Evolutionary conservation across 2,888 invertebrate species (phyloP).

Genomic region (Latrodectus elegans): DNA sequence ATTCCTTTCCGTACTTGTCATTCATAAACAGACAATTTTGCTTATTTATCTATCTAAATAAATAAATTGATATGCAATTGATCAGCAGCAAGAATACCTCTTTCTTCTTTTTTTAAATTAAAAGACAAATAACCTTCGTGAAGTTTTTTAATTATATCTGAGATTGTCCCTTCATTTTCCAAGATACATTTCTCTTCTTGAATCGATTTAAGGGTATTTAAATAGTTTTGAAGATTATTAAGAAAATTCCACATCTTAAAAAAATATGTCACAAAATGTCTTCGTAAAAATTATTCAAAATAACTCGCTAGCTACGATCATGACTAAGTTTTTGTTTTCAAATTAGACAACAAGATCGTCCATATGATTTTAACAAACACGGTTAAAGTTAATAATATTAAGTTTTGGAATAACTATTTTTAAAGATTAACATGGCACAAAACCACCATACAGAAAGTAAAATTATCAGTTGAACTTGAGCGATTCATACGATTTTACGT

Average conservation of each 20-base stretch:
- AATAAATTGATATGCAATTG: no score
- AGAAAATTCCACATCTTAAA: conserved; percentile 27
- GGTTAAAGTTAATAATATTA: conserved; percentile 7
- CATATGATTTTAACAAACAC: no score
- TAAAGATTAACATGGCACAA: no score
- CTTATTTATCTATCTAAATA: no score
- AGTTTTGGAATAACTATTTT: background rate
- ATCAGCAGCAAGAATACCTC: conserved; percentile 18
- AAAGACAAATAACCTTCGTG: conserved; percentile 32
- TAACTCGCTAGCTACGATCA: no score
- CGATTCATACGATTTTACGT: no score
- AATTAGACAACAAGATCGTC: background rate
- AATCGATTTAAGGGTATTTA: conserved; percentile 33
- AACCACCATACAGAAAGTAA: no score
- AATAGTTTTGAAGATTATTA: conserved; percentile 22
- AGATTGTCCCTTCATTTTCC: conserved; percentile 36
- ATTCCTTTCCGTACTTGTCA: no score
- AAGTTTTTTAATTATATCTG: conserved; percentile 35
- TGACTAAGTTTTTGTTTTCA: background rate
- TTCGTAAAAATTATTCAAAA: background rate
- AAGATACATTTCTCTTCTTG: background rate
- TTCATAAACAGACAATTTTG: no score
- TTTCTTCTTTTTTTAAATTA: conserved; percentile 46
- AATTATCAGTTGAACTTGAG: no score
- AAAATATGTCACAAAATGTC: background rate